A percentile compares a stretch with the other conserved stretches of the same genome.
Evolutionary conservation across 2,113 vertebrate species (phyloP).

Genomic region (Neomonachus schauinslandi): DNA sequence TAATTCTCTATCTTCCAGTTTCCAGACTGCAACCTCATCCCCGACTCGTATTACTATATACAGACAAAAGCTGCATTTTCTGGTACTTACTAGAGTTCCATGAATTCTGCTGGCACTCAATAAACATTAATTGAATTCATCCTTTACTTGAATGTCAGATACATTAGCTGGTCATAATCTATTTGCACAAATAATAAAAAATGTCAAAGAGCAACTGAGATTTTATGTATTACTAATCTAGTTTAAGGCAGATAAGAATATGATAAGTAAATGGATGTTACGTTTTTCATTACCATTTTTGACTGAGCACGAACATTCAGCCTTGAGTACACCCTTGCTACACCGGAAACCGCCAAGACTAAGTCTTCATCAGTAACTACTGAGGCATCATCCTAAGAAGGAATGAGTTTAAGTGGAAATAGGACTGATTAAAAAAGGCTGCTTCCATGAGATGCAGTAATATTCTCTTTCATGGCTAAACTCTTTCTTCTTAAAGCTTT

Average conservation of each 20-base stretch:
- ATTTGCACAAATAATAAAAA: slow-evolving; percentile 58
- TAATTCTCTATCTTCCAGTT: neutral
- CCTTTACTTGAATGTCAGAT: slow-evolving; percentile 64
- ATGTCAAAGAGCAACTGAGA: slow-evolving; percentile 40
- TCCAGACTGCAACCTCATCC: neutral
- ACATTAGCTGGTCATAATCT: slow-evolving; percentile 60
- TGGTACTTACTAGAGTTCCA: slow-evolving; percentile 7
- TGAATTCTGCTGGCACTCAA: slow-evolving; percentile 29
- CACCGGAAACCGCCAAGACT: neutral
- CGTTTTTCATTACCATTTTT: neutral
- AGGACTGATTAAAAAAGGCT: neutral
- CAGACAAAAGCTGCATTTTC: neutral
- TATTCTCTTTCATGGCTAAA: neutral
- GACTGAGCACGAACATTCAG: slow-evolving; percentile 12
- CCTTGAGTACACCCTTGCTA: neutral
- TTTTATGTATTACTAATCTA: slow-evolving; percentile 16
- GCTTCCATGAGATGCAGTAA: neutral
- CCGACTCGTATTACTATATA: neutral
- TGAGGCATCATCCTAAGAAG: rapidly evolving
- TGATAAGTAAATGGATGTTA: neutral
- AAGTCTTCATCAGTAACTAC: neutral
- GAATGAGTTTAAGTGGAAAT: slow-evolving; percentile 3
- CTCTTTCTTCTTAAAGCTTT: slow-evolving; percentile 14
- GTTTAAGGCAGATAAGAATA: slow-evolving; percentile 34
- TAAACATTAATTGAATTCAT: slow-evolving; percentile 64